Evolutionary conservation across 2,797 vertebrate species (phyloP).

Genomic region (Muscicapa comitata): DNA sequence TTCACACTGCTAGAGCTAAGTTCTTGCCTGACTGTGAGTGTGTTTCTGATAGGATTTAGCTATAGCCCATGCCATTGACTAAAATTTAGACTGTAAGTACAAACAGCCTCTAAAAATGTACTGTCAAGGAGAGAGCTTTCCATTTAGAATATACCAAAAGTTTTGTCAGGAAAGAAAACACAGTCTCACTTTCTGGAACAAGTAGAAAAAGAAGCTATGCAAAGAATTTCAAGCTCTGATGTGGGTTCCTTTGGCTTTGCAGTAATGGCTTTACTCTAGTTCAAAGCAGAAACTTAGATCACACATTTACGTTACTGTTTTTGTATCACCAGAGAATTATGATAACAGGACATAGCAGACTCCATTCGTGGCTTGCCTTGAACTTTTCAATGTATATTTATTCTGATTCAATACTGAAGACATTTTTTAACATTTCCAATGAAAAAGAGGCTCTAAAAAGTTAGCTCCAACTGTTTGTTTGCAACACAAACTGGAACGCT

Average conservation of each 20-base stretch:
- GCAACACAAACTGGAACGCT: neutral
- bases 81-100: neutral
- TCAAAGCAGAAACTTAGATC: neutral
- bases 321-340: fast-evolving
- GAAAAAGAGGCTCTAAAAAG: neutral
- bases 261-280: neutral
- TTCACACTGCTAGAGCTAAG: neutral
- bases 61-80: neutral
- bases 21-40: neutral
- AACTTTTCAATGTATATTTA: neutral
- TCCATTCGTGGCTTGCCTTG: neutral
- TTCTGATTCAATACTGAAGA: neutral
- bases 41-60: neutral
- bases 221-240: neutral
- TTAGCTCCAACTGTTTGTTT: neutral
- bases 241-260: neutral
- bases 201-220: neutral
- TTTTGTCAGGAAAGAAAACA: neutral
- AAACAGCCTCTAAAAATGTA: neutral
- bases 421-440: neutral
- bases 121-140: neutral
- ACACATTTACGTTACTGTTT: neutral
- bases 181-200: neutral
- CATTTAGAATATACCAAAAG: neutral
- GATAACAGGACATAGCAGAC: neutral